Evolutionary conservation across 2,888 invertebrate species (phyloP).

Genomic region (Amblyjoppa proteus): DNA sequence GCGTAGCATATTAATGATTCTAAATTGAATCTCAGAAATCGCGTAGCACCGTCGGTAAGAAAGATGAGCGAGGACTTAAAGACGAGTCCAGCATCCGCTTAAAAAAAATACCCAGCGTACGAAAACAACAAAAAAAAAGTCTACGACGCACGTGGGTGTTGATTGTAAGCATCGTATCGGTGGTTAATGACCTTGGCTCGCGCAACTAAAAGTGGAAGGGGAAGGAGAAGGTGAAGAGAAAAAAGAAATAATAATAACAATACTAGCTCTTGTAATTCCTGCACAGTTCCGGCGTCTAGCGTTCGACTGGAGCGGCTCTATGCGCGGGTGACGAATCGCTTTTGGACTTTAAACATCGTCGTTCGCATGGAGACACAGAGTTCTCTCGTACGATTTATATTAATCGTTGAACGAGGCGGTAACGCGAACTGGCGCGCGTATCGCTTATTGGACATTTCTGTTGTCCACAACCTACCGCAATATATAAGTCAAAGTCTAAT

Average conservation of each 20-base stretch:
- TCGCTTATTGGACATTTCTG: constrained; percentile 67
- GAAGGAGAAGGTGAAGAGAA: constrained; percentile 9
- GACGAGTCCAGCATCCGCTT: not conserved
- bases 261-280: constrained; percentile 7
- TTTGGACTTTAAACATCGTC: constrained; percentile 68
- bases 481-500: constrained; percentile 67
- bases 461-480: constrained; percentile 71
- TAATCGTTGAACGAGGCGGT: constrained; percentile 46
- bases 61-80: too few relatives aligned
- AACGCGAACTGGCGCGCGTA: not conserved
- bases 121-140: not conserved
- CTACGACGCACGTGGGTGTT: not conserved
- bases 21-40: too few relatives aligned
- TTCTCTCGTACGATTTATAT: constrained; percentile 48
- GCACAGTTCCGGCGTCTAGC: constrained; percentile 59
- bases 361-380: constrained; percentile 26
- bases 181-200: constrained; percentile 34
- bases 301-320: constrained; percentile 42
- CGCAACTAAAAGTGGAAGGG: constrained; percentile 1
- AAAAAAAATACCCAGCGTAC: not conserved
- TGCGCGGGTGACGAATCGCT: constrained; percentile 56
- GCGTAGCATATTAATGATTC: too few relatives aligned
- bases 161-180: not conserved
- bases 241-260: not conserved
- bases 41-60: too few relatives aligned